These are phyloP conservation scores for Sminthurinus aureus DNA, from an alignment of 2,888 invertebrate genomes.

Conservation along the genomic window DNA sequence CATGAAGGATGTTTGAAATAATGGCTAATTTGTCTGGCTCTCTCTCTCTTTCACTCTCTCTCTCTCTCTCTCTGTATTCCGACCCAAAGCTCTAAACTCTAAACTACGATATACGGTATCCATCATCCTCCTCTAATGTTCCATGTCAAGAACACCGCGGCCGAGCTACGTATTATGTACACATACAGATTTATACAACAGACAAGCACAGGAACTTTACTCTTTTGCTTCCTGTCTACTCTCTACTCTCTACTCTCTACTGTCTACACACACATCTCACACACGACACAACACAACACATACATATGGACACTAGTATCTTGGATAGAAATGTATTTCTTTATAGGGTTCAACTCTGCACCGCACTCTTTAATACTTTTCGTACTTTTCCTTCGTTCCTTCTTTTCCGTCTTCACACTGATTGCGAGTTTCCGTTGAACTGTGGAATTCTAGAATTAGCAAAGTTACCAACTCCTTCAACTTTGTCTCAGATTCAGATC, in stretches of 20 bases:
- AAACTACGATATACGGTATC: constrained; percentile 10
- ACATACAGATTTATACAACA: neutral
- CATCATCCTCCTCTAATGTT: constrained; percentile 20
- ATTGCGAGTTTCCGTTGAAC: neutral
- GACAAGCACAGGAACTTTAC: neutral
- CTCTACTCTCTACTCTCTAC: neutral
- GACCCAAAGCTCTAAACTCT: constrained; percentile 6
- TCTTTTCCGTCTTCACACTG: neutral
- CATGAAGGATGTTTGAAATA: constrained; percentile 20
- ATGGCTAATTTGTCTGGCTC: constrained; percentile 13
- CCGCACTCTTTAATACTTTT: neutral
- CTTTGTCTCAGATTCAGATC: neutral
- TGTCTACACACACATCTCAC: neutral
- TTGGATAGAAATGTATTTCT: neutral
- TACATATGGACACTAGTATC: no score
- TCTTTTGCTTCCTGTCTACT: neutral
- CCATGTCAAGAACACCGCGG: constrained; percentile 15
- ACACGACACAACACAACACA: no score
- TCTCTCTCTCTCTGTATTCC: neutral
- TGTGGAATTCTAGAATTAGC: neutral
- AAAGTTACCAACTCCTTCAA: no score
- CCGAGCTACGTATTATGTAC: neutral
- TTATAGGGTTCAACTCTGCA: no score
- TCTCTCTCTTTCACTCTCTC: neutral
- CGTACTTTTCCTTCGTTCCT: neutral